These are phyloP conservation scores for Cenopis cana DNA, from an alignment of 2,888 invertebrate species.

Conservation along the genomic window DNA sequence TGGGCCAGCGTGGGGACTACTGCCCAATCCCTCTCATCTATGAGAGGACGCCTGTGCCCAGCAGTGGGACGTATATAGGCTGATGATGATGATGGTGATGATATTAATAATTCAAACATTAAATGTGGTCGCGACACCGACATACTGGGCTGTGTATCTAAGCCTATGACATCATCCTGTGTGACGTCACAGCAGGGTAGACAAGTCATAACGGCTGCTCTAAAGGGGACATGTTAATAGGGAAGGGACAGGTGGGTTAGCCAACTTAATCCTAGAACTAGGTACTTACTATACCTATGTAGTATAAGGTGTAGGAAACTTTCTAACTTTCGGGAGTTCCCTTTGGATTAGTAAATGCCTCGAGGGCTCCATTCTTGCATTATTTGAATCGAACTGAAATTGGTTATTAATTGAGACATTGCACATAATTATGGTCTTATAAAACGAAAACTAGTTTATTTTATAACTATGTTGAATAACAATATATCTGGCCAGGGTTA, in stretches of 20 bases:
- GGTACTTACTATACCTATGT: background rate
- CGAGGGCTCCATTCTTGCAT: background rate
- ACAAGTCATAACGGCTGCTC: constrained; percentile 33
- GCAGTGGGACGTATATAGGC: too few relatives aligned
- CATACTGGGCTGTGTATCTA: too few relatives aligned
- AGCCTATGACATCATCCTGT: constrained; percentile 15
- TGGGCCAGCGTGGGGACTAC: too few relatives aligned
- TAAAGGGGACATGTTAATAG: constrained; percentile 35
- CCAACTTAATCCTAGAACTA: constrained; percentile 14
- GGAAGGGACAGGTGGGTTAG: constrained; percentile 39
- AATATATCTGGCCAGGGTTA: too few relatives aligned
- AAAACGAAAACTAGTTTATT: background rate
- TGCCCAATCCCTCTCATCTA: too few relatives aligned
- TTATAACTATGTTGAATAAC: too few relatives aligned
- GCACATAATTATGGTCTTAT: background rate
- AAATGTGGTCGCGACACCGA: too few relatives aligned
- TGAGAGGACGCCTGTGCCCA: too few relatives aligned
- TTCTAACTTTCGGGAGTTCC: background rate
- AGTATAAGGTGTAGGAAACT: background rate
- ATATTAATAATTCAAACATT: too few relatives aligned
- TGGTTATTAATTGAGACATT: background rate
- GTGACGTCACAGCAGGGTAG: constrained; percentile 16
- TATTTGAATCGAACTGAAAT: background rate
- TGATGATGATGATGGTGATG: too few relatives aligned
- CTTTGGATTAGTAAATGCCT: background rate